Evolutionary conservation across 2,888 invertebrate genomes (phyloP).

Genomic region (Diplolepis rosae): DNA sequence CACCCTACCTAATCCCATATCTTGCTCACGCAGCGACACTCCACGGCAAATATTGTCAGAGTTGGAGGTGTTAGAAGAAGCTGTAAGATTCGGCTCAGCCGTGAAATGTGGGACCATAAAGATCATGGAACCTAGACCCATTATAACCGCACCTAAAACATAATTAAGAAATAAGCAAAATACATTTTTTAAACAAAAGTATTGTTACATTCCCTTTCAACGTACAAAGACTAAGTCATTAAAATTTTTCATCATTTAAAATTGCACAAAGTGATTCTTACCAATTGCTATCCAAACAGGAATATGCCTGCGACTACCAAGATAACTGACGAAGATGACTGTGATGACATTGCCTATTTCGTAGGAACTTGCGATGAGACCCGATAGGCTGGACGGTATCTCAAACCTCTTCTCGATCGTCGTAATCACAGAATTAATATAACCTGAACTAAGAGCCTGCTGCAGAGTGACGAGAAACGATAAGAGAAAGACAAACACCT

Average conservation of each 20-base stretch:
- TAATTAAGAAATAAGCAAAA: too few relatives aligned
- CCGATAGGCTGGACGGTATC: slow-evolving; percentile 94
- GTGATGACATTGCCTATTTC: slow-evolving; percentile 97
- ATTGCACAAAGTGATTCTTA: slow-evolving; percentile 74
- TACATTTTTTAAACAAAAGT: background rate
- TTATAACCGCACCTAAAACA: slow-evolving; percentile 93
- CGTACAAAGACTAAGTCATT: too few relatives aligned
- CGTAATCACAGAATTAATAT: slow-evolving; percentile 96
- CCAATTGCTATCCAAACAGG: slow-evolving; percentile 96
- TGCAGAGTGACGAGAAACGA: slow-evolving; percentile 93
- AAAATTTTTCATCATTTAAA: too few relatives aligned
- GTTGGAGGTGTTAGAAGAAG: slow-evolving; percentile 80
- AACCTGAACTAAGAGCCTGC: slow-evolving; percentile 92
- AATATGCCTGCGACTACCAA: slow-evolving; percentile 93
- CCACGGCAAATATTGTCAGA: slow-evolving; percentile 87
- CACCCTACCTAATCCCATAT: slow-evolving; percentile 79
- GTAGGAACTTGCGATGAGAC: slow-evolving; percentile 94
- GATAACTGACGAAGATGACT: slow-evolving; percentile 95
- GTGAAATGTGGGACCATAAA: slow-evolving; percentile 96
- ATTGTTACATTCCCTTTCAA: background rate
- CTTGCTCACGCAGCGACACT: slow-evolving; percentile 83
- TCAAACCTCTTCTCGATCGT: slow-evolving; percentile 97
- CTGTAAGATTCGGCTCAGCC: slow-evolving; percentile 84
- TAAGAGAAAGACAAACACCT: slow-evolving; percentile 91
- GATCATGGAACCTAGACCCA: slow-evolving; percentile 94